A percentile compares a stretch with the other conserved stretches of the same genome.
Evolutionary conservation across 30 jellyfish, hydroid and myxozoan genomes (phyloP).

Genomic region (Hydractinia symbiolongicarpus): DNA sequence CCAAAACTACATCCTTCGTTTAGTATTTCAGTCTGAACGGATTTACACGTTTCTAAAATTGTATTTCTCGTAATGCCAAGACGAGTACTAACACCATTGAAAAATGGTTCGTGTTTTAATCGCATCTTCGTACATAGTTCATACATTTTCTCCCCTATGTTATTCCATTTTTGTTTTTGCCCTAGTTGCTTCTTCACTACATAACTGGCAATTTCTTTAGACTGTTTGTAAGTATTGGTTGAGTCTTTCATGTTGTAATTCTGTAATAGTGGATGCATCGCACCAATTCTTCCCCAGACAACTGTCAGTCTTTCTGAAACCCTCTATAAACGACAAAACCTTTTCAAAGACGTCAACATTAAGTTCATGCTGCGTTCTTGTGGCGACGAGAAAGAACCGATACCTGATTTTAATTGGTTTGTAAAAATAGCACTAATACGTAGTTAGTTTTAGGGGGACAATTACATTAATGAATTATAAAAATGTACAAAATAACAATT

Average conservation of each 20-base stretch:
- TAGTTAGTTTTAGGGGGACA: too few relatives aligned
- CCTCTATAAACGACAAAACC: too few relatives aligned
- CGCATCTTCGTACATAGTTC: slow-evolving; percentile 36
- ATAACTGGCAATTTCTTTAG: slow-evolving; percentile 1
- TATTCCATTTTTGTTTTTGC: slow-evolving; percentile 1
- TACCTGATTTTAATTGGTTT: too few relatives aligned
- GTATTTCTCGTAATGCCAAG: slow-evolving; percentile 19
- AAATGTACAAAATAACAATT: too few relatives aligned
- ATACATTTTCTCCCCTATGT: slow-evolving; percentile 43
- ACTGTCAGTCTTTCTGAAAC: too few relatives aligned
- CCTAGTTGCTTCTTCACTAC: slow-evolving; percentile 14
- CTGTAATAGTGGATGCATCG: too few relatives aligned
- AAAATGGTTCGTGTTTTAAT: slow-evolving; percentile 42
- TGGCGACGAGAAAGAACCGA: too few relatives aligned
- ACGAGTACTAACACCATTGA: slow-evolving; percentile 25
- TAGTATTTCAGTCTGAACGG: slow-evolving; percentile 29
- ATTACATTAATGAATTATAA: too few relatives aligned
- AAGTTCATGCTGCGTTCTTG: too few relatives aligned
- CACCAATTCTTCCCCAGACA: too few relatives aligned
- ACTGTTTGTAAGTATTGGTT: background rate
- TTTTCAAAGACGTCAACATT: too few relatives aligned
- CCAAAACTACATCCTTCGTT: slow-evolving; percentile 48
- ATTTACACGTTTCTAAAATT: slow-evolving; percentile 22
- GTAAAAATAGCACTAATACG: too few relatives aligned
- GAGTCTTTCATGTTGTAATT: background rate